phyloP scores from a whole-genome alignment of 2,797 vertebrate species.

The Falco concolor region DNA sequence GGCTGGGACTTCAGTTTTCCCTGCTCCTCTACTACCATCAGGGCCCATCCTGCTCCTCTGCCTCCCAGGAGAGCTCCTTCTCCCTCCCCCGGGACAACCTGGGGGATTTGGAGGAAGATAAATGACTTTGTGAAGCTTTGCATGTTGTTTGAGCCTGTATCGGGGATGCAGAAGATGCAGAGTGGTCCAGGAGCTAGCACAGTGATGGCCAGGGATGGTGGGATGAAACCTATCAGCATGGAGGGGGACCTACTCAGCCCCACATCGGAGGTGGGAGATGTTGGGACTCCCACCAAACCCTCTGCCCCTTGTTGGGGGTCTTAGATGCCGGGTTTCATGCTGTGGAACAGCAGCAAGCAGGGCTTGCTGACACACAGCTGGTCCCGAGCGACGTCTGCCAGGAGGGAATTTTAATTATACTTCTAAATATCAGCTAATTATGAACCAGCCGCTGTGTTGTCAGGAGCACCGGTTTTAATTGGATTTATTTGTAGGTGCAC shows the following conservation, averaged over 20 bases:
- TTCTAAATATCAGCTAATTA: neutral
- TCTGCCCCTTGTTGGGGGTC: no score
- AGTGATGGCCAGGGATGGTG: neutral
- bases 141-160: accelerated
- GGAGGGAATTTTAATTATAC: neutral
- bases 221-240: neutral
- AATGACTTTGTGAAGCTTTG: neutral
- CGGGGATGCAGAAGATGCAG: neutral
- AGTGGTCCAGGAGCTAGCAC: neutral
- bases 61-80: neutral
- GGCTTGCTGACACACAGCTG: neutral
- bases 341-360: neutral
- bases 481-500: neutral
- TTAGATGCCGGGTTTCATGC: accelerated
- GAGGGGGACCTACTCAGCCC: neutral
- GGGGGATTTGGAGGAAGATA: neutral
- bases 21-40: neutral
- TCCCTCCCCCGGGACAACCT: neutral
- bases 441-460: neutral
- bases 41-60: neutral
- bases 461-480: neutral
- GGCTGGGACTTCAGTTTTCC: neutral
- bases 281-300: neutral
- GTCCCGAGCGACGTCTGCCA: neutral
- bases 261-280: neutral